Evolutionary conservation across 2,797 vertebrate species (phyloP).

Genomic region (Megaceryle alcyon): DNA sequence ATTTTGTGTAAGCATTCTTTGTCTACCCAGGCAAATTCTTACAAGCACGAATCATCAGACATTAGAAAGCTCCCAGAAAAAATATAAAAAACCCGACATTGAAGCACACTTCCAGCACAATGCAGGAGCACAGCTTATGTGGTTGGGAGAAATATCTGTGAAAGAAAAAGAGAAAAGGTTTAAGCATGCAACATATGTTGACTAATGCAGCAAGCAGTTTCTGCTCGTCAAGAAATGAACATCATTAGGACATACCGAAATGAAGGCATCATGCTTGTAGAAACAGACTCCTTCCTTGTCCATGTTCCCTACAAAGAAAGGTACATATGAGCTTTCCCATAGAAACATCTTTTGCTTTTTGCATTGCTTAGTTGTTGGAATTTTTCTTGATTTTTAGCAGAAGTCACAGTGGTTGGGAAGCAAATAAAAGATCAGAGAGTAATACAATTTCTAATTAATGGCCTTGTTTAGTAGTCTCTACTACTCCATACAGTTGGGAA

Average conservation of each 20-base stretch:
- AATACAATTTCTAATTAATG: neutral
- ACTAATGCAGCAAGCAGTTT: neutral
- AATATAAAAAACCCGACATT: neutral
- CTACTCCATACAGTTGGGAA: neutral
- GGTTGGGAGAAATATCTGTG: neutral
- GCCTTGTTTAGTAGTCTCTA: neutral
- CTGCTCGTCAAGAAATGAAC: neutral
- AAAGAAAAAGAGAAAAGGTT: neutral
- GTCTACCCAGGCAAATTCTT: neutral
- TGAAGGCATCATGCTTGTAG: neutral
- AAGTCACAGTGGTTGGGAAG: neutral
- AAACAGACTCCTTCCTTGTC: neutral
- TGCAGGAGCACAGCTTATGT: neutral
- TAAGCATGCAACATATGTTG: neutral
- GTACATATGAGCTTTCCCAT: neutral
- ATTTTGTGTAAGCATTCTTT: neutral
- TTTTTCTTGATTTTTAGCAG: neutral
- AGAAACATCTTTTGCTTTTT: neutral
- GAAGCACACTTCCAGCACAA: neutral
- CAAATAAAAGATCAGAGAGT: neutral
- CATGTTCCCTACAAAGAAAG: neutral
- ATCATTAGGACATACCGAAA: neutral
- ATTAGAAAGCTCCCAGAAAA: neutral
- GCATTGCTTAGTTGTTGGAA: neutral
- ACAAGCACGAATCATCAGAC: fast-evolving